phyloP scores from a whole-genome alignment of 2,797 vertebrate species.

The Siniperca undulata region DNA sequence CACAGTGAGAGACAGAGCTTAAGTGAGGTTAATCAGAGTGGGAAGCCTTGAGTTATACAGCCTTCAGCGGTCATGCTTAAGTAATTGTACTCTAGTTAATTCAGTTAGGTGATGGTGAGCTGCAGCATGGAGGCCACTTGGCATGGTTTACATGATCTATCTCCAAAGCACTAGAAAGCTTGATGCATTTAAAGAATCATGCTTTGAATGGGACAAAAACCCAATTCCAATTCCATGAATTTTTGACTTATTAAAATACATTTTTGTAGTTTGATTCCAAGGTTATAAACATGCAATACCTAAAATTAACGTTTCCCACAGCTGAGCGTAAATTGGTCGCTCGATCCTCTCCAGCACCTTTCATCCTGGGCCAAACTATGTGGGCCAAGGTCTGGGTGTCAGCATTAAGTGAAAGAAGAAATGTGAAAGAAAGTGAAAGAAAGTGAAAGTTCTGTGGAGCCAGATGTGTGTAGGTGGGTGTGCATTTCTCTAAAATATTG shows the following conservation, averaged over 20 bases:
- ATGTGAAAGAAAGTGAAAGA: too few species aligned
- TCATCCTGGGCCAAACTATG: constrained; percentile 38
- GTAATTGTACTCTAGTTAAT: constrained; percentile 30
- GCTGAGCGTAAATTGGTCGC: constrained; percentile 25
- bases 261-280: background rate
- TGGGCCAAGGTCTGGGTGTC: constrained; percentile 24
- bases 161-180: background rate
- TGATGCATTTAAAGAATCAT: background rate
- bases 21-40: constrained; percentile 37
- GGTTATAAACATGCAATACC: background rate
- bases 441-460: background rate
- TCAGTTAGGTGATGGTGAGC: constrained; percentile 8
- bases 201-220: background rate
- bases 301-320: background rate
- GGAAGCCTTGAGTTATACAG: constrained; percentile 37
- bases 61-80: constrained; percentile 23
- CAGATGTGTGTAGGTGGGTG: background rate
- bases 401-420: constrained; percentile 20
- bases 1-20: background rate
- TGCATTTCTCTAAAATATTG: background rate
- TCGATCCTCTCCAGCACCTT: constrained; percentile 25
- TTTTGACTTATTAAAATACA: background rate
- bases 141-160: background rate
- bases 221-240: background rate
- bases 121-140: background rate